Percentiles rank a stretch among this genome's conserved stretches.
Conservation (phyloP, 2,113 vertebrate species). For the Galeopterus variegatus region DNA sequence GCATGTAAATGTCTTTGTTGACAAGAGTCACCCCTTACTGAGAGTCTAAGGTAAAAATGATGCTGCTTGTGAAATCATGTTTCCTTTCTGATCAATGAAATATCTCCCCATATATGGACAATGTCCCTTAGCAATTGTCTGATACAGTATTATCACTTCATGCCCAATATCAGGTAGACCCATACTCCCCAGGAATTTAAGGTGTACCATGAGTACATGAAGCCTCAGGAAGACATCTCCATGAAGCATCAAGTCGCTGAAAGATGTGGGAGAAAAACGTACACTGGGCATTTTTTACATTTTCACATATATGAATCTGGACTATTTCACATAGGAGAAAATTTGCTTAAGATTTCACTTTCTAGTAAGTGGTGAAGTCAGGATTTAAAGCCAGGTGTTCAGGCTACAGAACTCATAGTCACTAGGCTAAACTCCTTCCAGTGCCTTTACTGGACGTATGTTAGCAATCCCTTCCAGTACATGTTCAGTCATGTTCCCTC, state of each 20-base stretch:
- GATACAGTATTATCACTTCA: too few relatives aligned
- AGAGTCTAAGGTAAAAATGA: neutral
- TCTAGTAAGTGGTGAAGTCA: neutral
- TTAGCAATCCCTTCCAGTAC: neutral
- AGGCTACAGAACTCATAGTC: neutral
- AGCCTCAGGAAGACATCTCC: neutral
- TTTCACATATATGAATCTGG: neutral
- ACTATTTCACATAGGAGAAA: neutral
- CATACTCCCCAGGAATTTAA: neutral
- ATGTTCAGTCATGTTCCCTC: constrained; percentile 55
- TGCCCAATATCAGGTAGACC: neutral
- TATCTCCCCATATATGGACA: neutral
- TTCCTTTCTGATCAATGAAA: neutral
- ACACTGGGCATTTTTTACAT: neutral
- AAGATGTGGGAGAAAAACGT: neutral
- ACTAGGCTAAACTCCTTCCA: neutral
- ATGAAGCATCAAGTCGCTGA: neutral
- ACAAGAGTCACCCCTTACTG: neutral
- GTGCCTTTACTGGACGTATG: neutral
- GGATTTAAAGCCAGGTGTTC: neutral
- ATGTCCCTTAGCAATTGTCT: neutral
- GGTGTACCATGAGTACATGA: neutral
- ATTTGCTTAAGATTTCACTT: neutral
- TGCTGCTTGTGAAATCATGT: neutral
- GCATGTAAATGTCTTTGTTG: neutral